phyloP scores from a whole-genome alignment of 1,140 invertebrate genomes.

The Drosophila auraria region DNA sequence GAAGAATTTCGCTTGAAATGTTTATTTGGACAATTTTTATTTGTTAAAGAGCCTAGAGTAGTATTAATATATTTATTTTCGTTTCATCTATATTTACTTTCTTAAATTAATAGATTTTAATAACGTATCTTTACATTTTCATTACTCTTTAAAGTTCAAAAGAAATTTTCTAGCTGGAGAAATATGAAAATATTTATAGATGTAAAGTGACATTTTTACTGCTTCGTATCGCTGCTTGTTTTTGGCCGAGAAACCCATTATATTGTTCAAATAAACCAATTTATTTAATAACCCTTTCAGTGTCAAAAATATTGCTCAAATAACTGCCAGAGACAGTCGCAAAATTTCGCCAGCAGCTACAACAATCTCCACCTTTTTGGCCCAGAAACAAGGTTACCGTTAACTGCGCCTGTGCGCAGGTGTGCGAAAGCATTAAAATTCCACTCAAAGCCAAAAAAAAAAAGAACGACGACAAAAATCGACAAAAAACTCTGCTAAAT shows the following conservation, averaged over 20 bases:
- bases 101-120: no score
- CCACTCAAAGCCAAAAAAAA: constrained; percentile 63
- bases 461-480: constrained; percentile 21
- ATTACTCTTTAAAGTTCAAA: no score
- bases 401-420: constrained; percentile 68
- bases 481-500: constrained; percentile 45
- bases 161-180: neutral
- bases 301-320: neutral
- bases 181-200: no score
- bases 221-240: neutral
- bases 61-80: no score
- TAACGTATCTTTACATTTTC: no score
- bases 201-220: neutral
- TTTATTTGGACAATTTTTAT: neutral
- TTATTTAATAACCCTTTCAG: neutral
- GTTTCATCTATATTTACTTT: no score
- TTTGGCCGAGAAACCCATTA: no score
- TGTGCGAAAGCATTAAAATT: constrained; percentile 83
- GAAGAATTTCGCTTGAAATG: neutral
- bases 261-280: neutral
- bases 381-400: constrained; percentile 80
- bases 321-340: neutral
- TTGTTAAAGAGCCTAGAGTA: no score
- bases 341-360: constrained; percentile 59
- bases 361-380: constrained; percentile 64